A percentile compares a stretch with the other conserved stretches of the same genome.
phyloP scores from a whole-genome alignment of 2,113 vertebrate species.

The Dromaius novaehollandiae region DNA sequence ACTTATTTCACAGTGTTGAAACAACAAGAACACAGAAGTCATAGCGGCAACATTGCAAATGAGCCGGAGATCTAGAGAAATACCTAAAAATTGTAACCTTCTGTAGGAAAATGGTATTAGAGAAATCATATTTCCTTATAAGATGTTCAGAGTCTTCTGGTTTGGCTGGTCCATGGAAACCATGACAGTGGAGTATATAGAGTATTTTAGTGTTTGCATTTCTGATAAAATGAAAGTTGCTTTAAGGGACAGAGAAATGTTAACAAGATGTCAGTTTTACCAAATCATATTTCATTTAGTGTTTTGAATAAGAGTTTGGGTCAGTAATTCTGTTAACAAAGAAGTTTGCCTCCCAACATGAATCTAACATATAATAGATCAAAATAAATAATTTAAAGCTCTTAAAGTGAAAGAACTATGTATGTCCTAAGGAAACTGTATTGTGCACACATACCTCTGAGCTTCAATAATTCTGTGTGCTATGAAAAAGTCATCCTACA shows the following conservation, averaged over 20 bases:
- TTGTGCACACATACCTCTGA: not conserved
- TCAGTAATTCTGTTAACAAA: not conserved
- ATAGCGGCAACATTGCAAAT: not conserved
- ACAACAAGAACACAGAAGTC: not conserved
- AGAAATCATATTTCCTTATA: not conserved
- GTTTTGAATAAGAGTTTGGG: not conserved
- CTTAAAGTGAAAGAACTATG: not conserved
- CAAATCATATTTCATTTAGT: not conserved
- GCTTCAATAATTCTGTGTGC: not conserved
- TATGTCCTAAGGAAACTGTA: not conserved
- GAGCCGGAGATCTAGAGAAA: not conserved
- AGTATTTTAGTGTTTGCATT: not conserved
- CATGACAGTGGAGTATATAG: not conserved
- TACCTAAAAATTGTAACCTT: not conserved
- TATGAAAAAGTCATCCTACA: not conserved
- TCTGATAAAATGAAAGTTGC: not conserved
- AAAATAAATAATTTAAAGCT: not conserved
- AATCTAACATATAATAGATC: not conserved
- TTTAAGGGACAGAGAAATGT: not conserved
- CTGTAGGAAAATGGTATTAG: not conserved
- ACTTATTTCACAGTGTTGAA: not conserved
- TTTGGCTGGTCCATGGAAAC: not conserved
- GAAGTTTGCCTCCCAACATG: not conserved
- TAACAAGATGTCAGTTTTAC: not conserved
- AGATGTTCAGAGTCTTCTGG: not conserved